These are phyloP conservation scores for Australoheros facetus DNA, from an alignment of 2,797 vertebrate species.

Conservation along the genomic window DNA sequence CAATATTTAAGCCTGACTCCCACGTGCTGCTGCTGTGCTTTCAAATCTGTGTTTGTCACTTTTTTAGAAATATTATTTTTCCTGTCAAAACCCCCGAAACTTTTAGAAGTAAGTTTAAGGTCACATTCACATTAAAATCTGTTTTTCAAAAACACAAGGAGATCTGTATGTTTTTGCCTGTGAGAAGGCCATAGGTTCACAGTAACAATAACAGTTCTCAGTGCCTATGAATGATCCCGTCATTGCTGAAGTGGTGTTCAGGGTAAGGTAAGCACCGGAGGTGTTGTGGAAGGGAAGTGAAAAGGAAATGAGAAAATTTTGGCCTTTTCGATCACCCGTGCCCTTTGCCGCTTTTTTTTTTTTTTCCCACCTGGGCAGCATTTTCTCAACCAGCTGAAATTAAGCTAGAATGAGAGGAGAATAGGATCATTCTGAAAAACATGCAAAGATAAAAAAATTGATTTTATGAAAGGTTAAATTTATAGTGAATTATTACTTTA, in stretches of 20 bases:
- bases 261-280: conserved; percentile 16
- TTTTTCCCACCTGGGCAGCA: background rate
- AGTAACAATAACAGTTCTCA: conserved; percentile 20
- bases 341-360: background rate
- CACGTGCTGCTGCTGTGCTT: background rate
- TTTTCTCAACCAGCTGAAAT: background rate
- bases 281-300: conserved; percentile 65
- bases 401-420: background rate
- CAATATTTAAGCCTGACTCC: conserved; percentile 1
- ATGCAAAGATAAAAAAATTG: background rate
- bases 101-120: background rate
- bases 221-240: conserved; percentile 18
- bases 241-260: background rate
- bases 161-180: background rate
- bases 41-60: background rate
- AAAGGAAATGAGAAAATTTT: conserved; percentile 57
- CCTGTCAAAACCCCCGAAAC: background rate
- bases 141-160: background rate
- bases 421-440: background rate
- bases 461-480: background rate
- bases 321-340: background rate
- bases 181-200: background rate
- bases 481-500: background rate
- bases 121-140: background rate
- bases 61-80: background rate